Evolutionary conservation across 2,797 vertebrate genomes (phyloP).

Genomic region (Agapornis canus): DNA sequence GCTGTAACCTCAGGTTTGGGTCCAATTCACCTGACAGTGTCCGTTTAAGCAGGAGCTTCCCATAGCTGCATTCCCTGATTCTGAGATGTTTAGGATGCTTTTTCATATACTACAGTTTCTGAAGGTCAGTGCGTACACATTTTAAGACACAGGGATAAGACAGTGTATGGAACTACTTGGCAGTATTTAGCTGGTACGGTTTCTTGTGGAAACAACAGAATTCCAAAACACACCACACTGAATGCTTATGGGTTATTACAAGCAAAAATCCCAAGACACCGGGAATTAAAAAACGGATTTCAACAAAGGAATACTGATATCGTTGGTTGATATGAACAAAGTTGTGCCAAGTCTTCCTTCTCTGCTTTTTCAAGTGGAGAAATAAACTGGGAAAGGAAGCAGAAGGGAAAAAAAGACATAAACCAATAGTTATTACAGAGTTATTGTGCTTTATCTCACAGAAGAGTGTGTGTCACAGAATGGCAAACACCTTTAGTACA

Average conservation of each 20-base stretch:
- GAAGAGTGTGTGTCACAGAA: neutral
- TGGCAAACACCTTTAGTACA: neutral
- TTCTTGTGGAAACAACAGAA: conserved; percentile 70
- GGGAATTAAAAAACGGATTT: conserved; percentile 71
- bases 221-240: conserved; percentile 61
- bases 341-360: conserved; percentile 58
- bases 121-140: conserved; percentile 56
- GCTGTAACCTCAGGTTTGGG: neutral
- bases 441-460: neutral
- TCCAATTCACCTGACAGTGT: neutral
- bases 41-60: conserved; percentile 16
- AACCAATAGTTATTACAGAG: neutral
- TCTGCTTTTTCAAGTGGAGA: conserved; percentile 70
- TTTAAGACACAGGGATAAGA: conserved; percentile 68
- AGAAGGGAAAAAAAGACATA: conserved; percentile 1
- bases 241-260: conserved; percentile 69
- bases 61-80: neutral
- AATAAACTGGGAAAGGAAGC: conserved; percentile 70
- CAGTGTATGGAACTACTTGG: conserved; percentile 71
- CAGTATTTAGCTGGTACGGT: conserved; percentile 74
- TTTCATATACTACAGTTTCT: conserved; percentile 41
- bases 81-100: conserved; percentile 39
- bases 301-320: conserved; percentile 69
- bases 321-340: conserved; percentile 53
- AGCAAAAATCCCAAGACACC: conserved; percentile 63